Evolutionary conservation across 2,113 vertebrate species (phyloP).

Genomic region (Otis tarda): DNA sequence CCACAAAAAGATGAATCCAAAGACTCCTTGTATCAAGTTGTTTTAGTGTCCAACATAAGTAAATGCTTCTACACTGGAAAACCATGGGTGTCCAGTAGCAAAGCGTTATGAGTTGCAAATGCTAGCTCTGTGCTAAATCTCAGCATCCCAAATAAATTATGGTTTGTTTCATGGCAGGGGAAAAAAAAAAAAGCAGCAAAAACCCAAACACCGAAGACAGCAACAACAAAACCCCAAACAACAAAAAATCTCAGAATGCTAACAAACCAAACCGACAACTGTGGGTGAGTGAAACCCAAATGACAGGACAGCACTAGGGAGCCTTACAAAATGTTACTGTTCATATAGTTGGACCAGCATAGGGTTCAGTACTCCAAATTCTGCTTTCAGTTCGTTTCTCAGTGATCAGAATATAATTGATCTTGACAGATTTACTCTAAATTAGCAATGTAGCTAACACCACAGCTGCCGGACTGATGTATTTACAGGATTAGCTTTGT

Average conservation of each 20-base stretch:
- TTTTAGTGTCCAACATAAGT: background rate
- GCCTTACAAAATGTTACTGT: background rate
- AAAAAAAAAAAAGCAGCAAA: background rate
- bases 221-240: background rate
- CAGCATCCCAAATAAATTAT: background rate
- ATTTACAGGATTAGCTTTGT: background rate
- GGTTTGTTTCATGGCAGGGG: background rate
- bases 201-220: background rate
- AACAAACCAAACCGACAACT: background rate
- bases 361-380: background rate
- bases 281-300: background rate
- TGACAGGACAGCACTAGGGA: background rate
- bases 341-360: background rate
- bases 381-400: background rate
- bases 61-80: background rate
- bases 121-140: background rate
- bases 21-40: background rate
- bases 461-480: accelerated
- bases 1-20: background rate
- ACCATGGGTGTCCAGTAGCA: background rate
- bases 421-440: background rate
- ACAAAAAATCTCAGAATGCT: background rate
- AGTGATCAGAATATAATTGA: background rate
- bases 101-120: background rate
- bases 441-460: background rate